Percentiles rank a stretch among this genome's conserved stretches.
Evolutionary conservation across 2,797 vertebrate species (phyloP).

Genomic region (Lepilemur ruficaudatus): DNA sequence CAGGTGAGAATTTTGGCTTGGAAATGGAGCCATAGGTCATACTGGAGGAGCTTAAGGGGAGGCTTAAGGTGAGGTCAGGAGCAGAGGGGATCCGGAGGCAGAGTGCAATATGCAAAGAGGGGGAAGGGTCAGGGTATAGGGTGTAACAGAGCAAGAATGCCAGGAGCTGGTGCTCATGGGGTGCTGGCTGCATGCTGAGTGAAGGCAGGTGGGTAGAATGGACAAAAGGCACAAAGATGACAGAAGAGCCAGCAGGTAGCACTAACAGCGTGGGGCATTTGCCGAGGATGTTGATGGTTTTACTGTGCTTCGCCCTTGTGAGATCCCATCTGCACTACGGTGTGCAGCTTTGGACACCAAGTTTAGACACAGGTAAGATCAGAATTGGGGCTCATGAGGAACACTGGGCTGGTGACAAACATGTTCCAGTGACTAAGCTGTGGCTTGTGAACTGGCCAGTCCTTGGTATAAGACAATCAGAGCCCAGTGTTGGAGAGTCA

Average conservation of each 20-base stretch:
- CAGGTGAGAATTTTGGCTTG: neutral
- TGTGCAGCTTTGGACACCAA: neutral
- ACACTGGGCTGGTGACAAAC: neutral
- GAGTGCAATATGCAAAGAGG: neutral
- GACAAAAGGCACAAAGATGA: neutral
- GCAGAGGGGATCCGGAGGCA: neutral
- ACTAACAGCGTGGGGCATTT: neutral
- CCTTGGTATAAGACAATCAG: neutral
- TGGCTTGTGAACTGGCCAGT: neutral
- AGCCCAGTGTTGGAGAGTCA: neutral
- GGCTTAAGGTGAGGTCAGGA: neutral
- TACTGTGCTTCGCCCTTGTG: neutral
- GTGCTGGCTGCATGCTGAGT: too few species aligned
- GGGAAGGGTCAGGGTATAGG: neutral
- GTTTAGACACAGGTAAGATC: neutral
- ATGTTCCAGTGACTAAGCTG: neutral
- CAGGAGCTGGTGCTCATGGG: neutral
- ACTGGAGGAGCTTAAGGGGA: neutral
- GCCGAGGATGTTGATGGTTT: neutral
- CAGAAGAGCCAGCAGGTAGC: neutral
- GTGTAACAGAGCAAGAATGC: too few species aligned
- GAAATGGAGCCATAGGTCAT: neutral
- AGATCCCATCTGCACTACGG: neutral
- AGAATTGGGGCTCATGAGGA: neutral
- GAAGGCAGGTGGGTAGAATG: too few species aligned